phyloP scores from a whole-genome alignment of 2,888 invertebrate species.

The Hypsopygia costalis region DNA sequence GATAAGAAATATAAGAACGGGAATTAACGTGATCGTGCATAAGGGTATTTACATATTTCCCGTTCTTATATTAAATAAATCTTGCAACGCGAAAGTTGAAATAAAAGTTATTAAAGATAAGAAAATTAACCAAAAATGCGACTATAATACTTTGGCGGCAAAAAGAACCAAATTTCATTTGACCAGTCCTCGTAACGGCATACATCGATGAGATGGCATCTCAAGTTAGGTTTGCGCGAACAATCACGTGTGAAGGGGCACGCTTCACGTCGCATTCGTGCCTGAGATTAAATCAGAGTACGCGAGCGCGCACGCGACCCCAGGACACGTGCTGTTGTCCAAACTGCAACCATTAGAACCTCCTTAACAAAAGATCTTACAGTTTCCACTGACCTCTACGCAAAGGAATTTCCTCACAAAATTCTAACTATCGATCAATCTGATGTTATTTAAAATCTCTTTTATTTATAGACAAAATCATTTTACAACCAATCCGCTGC shows the following conservation, averaged over 20 bases:
- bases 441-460: not conserved
- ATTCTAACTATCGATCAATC: not conserved
- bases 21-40: no score
- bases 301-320: conserved; percentile 64
- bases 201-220: conserved; percentile 69
- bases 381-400: no score
- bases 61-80: no score
- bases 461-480: conserved; percentile 28
- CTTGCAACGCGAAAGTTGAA: no score
- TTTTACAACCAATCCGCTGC: conserved; percentile 30
- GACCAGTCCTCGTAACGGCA: conserved; percentile 39
- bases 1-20: no score
- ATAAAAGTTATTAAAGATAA: no score
- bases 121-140: conserved; percentile 12
- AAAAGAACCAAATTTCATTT: conserved; percentile 31
- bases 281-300: conserved; percentile 61
- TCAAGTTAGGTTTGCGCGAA: conserved; percentile 48
- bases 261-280: conserved; percentile 70
- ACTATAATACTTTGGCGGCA: conserved; percentile 22
- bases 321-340: conserved; percentile 44
- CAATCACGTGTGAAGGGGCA: conserved; percentile 77
- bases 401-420: not conserved
- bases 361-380: conserved; percentile 32
- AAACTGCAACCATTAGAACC: conserved; percentile 41
- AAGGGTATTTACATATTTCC: no score